Conservation (phyloP, 1,140 invertebrate species). For the Bombus superbus region DNA sequence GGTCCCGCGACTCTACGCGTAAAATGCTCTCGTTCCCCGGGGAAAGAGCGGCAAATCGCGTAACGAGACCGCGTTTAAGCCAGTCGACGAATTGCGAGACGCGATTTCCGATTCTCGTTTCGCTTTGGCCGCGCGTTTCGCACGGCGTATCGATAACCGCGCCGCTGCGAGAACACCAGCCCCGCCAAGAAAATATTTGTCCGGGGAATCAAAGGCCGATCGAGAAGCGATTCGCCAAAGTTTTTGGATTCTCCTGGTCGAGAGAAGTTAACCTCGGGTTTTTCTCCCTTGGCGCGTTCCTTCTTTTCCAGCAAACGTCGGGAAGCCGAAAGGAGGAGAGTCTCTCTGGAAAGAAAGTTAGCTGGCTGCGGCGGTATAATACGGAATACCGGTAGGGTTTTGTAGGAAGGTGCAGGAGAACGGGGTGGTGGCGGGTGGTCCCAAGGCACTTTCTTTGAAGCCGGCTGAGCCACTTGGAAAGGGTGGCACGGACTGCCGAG, state of each 20-base stretch:
- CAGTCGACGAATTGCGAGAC: not conserved
- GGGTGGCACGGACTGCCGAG: slow-evolving; percentile 69
- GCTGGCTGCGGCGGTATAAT: slow-evolving; percentile 61
- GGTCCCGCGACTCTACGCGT: too few species aligned
- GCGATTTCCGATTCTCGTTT: too few species aligned
- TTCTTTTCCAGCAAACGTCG: slow-evolving; percentile 44
- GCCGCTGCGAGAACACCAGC: too few species aligned
- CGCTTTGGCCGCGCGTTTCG: too few species aligned
- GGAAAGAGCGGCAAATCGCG: not conserved
- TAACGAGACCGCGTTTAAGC: not conserved
- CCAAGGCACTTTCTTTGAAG: slow-evolving; percentile 81
- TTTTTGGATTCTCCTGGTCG: slow-evolving; percentile 14
- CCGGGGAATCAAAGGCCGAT: slow-evolving; percentile 1
- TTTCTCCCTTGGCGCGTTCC: slow-evolving; percentile 33
- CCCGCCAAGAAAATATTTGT: not conserved
- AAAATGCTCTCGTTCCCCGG: not conserved
- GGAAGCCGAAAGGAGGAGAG: slow-evolving; percentile 36
- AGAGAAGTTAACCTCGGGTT: slow-evolving; percentile 17
- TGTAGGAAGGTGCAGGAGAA: slow-evolving; percentile 44
- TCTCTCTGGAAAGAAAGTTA: slow-evolving; percentile 59
- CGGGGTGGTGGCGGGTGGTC: slow-evolving; percentile 62
- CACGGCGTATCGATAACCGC: too few species aligned
- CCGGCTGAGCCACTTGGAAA: slow-evolving; percentile 74
- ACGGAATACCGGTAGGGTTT: slow-evolving; percentile 58
- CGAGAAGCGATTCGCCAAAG: slow-evolving; percentile 48